Evolutionary conservation across 2,113 vertebrate genomes (phyloP).

Genomic region (Poicephalus meyeri): DNA sequence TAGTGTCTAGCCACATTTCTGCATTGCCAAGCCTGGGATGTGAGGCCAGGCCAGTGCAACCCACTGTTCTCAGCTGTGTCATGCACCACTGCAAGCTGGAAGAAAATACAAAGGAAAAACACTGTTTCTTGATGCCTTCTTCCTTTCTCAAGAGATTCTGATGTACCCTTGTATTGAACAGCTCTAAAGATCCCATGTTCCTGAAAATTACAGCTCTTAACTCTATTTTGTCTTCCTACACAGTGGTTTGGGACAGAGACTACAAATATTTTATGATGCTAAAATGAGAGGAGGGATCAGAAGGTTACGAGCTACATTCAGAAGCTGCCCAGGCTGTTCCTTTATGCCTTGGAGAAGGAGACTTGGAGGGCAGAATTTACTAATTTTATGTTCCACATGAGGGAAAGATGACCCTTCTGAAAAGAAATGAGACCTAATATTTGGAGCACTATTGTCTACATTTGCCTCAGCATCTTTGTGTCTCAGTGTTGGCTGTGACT

Average conservation of each 20-base stretch:
- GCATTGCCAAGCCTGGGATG: not conserved
- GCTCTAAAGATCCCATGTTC: not conserved
- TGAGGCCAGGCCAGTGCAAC: not conserved
- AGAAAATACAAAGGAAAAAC: not conserved
- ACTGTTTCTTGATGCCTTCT: not conserved
- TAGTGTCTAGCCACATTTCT: not conserved
- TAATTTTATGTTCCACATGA: not conserved
- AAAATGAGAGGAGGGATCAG: not conserved
- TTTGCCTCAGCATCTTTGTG: not conserved
- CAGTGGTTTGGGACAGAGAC: not conserved
- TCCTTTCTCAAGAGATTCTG: not conserved
- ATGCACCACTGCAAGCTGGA: not conserved
- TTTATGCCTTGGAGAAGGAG: not conserved
- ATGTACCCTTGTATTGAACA: not conserved
- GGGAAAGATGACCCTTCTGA: not conserved
- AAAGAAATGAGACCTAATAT: not conserved
- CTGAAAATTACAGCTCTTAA: not conserved
- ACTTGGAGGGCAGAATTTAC: not conserved
- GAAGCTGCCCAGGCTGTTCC: not conserved
- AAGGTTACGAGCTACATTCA: not conserved
- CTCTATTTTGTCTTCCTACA: not conserved
- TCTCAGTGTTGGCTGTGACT: fast-evolving
- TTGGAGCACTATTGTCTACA: not conserved
- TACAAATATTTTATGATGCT: not conserved
- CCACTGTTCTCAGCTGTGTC: not conserved